Conservation (phyloP, 1,140 invertebrate species). For the Triops longicaudatus region DNA sequence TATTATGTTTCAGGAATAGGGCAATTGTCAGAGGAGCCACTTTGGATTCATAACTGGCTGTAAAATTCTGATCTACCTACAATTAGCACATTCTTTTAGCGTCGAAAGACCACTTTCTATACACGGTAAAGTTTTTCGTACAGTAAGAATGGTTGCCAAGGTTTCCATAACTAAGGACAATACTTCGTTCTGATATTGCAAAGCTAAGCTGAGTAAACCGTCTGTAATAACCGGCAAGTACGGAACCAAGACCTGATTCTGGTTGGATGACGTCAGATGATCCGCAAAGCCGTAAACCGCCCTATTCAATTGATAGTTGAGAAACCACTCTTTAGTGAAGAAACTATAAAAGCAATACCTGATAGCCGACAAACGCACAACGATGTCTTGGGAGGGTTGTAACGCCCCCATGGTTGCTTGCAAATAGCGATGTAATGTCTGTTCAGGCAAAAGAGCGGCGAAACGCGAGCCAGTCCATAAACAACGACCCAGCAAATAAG, state of each 20-base stretch:
- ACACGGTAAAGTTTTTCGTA: slow-evolving; percentile 38
- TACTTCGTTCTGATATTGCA: slow-evolving; percentile 50
- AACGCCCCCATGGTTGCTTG: slow-evolving; percentile 55
- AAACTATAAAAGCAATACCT: slow-evolving; percentile 35
- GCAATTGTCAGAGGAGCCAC: slow-evolving; percentile 61
- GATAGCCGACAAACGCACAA: slow-evolving; percentile 44
- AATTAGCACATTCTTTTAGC: slow-evolving; percentile 30
- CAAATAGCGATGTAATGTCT: slow-evolving; percentile 50
- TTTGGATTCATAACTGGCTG: slow-evolving; percentile 54
- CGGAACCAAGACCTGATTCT: slow-evolving; percentile 41
- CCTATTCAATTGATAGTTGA: slow-evolving; percentile 34
- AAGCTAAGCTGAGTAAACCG: slow-evolving; percentile 44
- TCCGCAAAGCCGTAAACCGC: slow-evolving; percentile 49
- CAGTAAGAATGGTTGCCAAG: slow-evolving; percentile 53
- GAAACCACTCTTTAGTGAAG: slow-evolving; percentile 38
- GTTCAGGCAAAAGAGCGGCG: slow-evolving; percentile 48
- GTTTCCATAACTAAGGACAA: slow-evolving; percentile 58
- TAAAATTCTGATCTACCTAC: slow-evolving; percentile 58
- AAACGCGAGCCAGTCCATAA: slow-evolving; percentile 62
- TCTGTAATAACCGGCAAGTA: slow-evolving; percentile 46
- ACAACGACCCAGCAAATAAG: slow-evolving; percentile 62
- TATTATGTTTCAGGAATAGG: slow-evolving; percentile 58
- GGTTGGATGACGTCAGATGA: slow-evolving; percentile 43
- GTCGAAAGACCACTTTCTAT: background rate
- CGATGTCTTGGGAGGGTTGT: slow-evolving; percentile 46